phyloP scores from a whole-genome alignment of 1,140 invertebrate genomes.

The Nasonia vitripennis region DNA sequence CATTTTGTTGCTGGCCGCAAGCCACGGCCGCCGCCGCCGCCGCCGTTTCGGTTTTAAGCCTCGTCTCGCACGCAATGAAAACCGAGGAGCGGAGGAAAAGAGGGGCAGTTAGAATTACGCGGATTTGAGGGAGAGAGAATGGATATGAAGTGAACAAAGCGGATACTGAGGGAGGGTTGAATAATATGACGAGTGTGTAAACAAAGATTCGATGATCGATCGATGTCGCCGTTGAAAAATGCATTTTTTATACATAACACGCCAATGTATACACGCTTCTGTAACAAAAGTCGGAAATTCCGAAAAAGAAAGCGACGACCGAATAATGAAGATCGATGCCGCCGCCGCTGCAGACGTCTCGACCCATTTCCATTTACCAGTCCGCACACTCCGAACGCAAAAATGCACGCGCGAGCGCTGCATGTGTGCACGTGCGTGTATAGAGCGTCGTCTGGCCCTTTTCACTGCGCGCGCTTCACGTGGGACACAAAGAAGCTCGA shows the following conservation, averaged over 20 bases:
- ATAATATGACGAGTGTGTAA: background rate
- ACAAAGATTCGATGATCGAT: slow-evolving; percentile 5
- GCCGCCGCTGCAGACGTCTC: slow-evolving; percentile 61
- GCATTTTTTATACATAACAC: background rate
- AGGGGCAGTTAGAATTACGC: slow-evolving; percentile 31
- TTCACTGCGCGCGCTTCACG: background rate
- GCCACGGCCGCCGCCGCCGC: background rate
- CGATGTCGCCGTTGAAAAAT: background rate
- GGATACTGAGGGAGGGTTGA: background rate
- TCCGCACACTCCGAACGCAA: background rate
- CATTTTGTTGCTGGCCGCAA: slow-evolving; percentile 45
- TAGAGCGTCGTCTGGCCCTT: background rate
- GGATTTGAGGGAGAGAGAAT: background rate
- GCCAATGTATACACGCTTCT: background rate
- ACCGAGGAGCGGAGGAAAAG: slow-evolving; percentile 15
- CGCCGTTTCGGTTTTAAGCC: slow-evolving; percentile 26
- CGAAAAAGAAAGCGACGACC: background rate
- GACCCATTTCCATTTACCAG: slow-evolving; percentile 66
- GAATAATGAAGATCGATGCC: background rate
- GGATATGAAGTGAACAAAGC: background rate
- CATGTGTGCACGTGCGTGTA: background rate
- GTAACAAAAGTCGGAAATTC: slow-evolving; percentile 9
- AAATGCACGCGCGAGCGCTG: background rate
- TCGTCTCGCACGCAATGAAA: slow-evolving; percentile 40
- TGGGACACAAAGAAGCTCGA: background rate